phyloP scores from a whole-genome alignment of 2,888 invertebrate species.

The Disparrhopalites patrizii region DNA sequence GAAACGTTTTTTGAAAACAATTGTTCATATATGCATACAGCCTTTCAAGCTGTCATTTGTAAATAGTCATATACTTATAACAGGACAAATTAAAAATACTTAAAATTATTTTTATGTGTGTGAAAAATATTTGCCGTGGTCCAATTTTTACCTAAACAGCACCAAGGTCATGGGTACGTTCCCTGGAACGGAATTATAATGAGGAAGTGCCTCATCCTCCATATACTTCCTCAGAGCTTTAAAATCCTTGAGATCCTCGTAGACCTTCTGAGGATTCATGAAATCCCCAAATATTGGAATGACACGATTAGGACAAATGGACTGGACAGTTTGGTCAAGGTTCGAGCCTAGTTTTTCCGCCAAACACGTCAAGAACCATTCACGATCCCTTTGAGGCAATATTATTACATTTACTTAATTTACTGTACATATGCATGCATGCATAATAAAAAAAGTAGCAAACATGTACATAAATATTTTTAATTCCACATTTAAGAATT shows the following conservation, averaged over 20 bases:
- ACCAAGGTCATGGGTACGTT: conserved; percentile 76
- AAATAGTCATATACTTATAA: neutral
- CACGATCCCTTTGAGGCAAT: conserved; percentile 61
- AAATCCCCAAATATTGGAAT: conserved; percentile 67
- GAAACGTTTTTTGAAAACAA: neutral
- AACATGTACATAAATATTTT: neutral
- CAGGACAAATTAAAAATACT: neutral
- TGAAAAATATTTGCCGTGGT: too few species aligned
- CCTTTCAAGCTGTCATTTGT: neutral
- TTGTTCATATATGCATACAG: neutral
- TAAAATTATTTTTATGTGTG: neutral
- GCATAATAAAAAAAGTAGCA: neutral
- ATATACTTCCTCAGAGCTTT: conserved; percentile 59
- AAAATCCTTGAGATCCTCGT: conserved; percentile 72
- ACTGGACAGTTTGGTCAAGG: conserved; percentile 75
- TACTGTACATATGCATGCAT: neutral
- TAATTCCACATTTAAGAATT: neutral
- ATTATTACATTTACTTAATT: neutral
- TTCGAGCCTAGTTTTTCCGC: conserved; percentile 70
- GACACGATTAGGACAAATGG: conserved; percentile 67
- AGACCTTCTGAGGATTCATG: conserved; percentile 69
- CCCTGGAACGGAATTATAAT: conserved; percentile 75
- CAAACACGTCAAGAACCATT: conserved; percentile 69
- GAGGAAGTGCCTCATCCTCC: conserved; percentile 60
- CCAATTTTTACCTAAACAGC: conserved; percentile 76